Conservation (phyloP, 2,113 vertebrate species). For the Carassius auratus region DNA sequence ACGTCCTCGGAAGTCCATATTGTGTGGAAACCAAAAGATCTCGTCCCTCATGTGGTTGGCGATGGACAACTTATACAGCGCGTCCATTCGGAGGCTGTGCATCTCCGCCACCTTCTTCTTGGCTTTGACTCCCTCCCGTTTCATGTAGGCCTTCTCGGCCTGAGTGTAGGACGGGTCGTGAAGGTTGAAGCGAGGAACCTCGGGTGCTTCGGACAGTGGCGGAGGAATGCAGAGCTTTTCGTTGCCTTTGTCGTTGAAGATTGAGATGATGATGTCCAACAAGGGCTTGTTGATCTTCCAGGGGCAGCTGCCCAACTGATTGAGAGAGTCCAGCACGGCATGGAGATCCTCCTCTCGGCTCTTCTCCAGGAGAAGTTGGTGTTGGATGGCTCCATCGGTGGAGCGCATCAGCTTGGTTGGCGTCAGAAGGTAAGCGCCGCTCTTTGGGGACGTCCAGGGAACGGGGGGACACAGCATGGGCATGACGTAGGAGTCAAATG, state of each 20-base stretch:
- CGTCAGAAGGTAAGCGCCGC: slow-evolving; percentile 82
- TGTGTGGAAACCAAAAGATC: slow-evolving; percentile 96
- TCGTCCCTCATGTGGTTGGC: slow-evolving; percentile 84
- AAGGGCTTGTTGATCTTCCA: slow-evolving; percentile 89
- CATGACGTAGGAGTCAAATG: slow-evolving; percentile 83
- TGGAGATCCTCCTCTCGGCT: slow-evolving; percentile 71
- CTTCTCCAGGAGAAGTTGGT: slow-evolving; percentile 82
- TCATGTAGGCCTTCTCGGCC: slow-evolving; percentile 74
- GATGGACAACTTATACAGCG: slow-evolving; percentile 92
- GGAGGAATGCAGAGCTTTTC: slow-evolving; percentile 86
- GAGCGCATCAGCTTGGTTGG: slow-evolving; percentile 88
- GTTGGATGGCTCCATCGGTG: slow-evolving; percentile 77
- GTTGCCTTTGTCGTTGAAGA: slow-evolving; percentile 86
- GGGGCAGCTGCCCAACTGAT: slow-evolving; percentile 87
- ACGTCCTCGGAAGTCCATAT: slow-evolving; percentile 96
- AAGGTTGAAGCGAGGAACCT: slow-evolving; percentile 61
- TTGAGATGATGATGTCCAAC: slow-evolving; percentile 86
- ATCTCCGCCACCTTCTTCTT: slow-evolving; percentile 84
- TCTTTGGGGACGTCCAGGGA: slow-evolving; percentile 84
- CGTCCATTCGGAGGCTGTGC: slow-evolving; percentile 87
- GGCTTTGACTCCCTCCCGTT: slow-evolving; percentile 73
- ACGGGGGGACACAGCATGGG: slow-evolving; percentile 92
- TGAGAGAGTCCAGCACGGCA: slow-evolving; percentile 86
- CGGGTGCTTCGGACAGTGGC: slow-evolving; percentile 82
- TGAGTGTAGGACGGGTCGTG: background rate